These are phyloP conservation scores for Polia nebulosa DNA, from an alignment of 2,888 invertebrate species.

Conservation along the genomic window DNA sequence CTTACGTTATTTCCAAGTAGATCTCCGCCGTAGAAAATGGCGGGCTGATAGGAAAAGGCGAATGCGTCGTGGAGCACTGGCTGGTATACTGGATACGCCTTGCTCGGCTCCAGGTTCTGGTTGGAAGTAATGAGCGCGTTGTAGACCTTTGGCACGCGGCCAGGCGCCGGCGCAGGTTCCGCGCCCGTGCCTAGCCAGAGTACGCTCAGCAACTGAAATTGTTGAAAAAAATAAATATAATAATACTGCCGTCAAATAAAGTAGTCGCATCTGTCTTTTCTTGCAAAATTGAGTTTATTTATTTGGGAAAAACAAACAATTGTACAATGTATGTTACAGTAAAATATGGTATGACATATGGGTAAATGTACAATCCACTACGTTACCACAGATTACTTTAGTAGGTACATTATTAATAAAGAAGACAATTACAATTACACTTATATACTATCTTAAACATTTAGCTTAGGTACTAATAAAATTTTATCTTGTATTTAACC, in stretches of 20 bases:
- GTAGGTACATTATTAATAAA: too few relatives aligned
- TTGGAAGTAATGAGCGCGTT: constrained; percentile 95
- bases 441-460: too few relatives aligned
- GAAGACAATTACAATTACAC: too few relatives aligned
- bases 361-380: too few relatives aligned
- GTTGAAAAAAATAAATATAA: not conserved
- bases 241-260: not conserved
- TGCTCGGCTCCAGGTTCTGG: constrained; percentile 94
- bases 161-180: constrained; percentile 86
- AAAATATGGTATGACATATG: too few relatives aligned
- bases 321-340: too few relatives aligned
- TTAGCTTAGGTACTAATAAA: too few relatives aligned
- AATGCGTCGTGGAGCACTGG: constrained; percentile 93
- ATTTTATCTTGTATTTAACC: too few relatives aligned
- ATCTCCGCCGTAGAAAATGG: constrained; percentile 82
- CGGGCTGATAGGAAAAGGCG: constrained; percentile 84
- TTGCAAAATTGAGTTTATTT: too few relatives aligned
- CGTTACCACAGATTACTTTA: too few relatives aligned
- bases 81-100: constrained; percentile 94
- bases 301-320: too few relatives aligned
- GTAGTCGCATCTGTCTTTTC: too few relatives aligned
- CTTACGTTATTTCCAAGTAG: constrained; percentile 82
- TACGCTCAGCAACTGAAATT: constrained; percentile 77
- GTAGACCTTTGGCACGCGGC: constrained; percentile 94
- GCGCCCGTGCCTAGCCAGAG: constrained; percentile 70